Evolutionary conservation across 1,140 invertebrate species (phyloP), one percentile per base, ranked within the genome.

Genomic region (Dinothrombium tinctorium): DNA sequence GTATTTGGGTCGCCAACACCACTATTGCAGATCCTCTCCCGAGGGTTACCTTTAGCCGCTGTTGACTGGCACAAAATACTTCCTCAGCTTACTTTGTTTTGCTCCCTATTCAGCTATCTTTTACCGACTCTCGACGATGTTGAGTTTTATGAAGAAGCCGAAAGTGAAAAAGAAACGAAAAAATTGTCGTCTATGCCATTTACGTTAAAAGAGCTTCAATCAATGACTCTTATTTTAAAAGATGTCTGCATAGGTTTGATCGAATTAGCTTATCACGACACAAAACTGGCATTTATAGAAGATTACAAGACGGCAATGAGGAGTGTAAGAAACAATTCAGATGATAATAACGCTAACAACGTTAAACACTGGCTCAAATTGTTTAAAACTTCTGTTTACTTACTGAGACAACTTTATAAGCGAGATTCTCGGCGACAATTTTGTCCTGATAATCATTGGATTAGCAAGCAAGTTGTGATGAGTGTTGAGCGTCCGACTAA

Each of bases 171-270:
- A 41, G 35, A 55, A 46, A 54, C 25, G n/a, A 25, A 15, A 12
- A 50, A 52, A 23, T 52, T 57, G 42, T 48, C 51, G 20, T 55
- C 52, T 43, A 65, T 67, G 59, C 64, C 66, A 19, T 68, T 68
- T 47, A 49, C 49, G 23, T 47, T 66, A 17, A 26, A 39, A 5
- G 63, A 67, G 47, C 37, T 69, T 8, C 55, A 60, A 3, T 51
- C 52, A 5, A 63, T 69, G 55, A 56, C 56, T 26, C 50, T 56
- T 9, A 52, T 52, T 19, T 47, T 69, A 17, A 48, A 64, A 42
- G 77, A 82, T 47, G 72, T 84, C 1, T 82, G 81, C 49, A 60
- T 87, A 11, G 82, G 81, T 9, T 63, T 92, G 1, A 77, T 92
- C 2, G 81, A 90, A 51, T 59, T 89, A 19, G 82, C 82, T 0